phyloP scores from a whole-genome alignment of 2,888 invertebrate species.

The Ptilodon capucinus region DNA sequence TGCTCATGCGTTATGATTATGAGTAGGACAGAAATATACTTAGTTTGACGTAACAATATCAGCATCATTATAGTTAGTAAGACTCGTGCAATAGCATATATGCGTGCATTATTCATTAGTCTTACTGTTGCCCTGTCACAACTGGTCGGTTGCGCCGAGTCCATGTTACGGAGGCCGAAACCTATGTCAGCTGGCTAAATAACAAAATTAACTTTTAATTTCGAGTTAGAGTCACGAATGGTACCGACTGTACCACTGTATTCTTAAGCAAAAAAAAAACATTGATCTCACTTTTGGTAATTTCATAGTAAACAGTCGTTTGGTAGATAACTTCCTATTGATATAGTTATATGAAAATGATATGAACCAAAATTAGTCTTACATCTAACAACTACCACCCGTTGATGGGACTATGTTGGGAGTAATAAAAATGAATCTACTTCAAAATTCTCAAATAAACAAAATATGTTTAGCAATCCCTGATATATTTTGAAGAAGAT shows the following conservation, averaged over 20 bases:
- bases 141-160: conserved; percentile 65
- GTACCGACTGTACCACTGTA: too few species aligned
- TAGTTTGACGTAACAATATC: too few species aligned
- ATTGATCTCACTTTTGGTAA: too few species aligned
- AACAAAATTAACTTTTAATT: conserved; percentile 51
- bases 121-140: conserved; percentile 76
- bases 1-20: too few species aligned
- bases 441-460: neutral
- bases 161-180: conserved; percentile 74
- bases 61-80: conserved; percentile 19
- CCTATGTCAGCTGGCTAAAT: conserved; percentile 72
- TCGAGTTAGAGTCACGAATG: conserved; percentile 23
- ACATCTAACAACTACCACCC: neutral
- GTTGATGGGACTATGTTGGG: neutral
- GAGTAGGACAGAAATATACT: too few species aligned
- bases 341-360: neutral
- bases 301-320: neutral
- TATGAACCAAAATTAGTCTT: neutral
- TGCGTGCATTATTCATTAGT: conserved; percentile 62
- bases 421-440: neutral
- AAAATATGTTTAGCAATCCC: neutral
- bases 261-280: too few species aligned
- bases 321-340: neutral
- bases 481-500: conserved; percentile 16
- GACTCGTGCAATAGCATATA: conserved; percentile 43